Evolutionary conservation across 2,797 vertebrate genomes (phyloP), one percentile per base, ranked within the genome.

Genomic region (Gymnothorax reevesii): DNA sequence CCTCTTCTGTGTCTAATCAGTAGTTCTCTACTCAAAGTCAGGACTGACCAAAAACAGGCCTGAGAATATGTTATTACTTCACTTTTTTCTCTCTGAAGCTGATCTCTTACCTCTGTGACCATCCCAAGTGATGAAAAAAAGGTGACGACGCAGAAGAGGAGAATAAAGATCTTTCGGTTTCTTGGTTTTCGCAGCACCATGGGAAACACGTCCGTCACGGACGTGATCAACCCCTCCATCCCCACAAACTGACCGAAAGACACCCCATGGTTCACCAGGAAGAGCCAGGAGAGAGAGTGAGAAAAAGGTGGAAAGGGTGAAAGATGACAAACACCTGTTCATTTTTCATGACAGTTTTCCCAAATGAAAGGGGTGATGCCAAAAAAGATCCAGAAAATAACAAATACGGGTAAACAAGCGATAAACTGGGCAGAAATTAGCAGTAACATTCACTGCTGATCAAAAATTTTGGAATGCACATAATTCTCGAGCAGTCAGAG

Each of bases 211-310:
- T 96, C 96, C 0, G 62, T 91, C 82, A 95, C 49, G 4, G 95
- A 95, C 0, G 96, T 95, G 82, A 94, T 93, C 88, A 95, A 73
- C 54, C 93, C 94, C 87, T 96, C 95, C 89, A 96, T 93, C 4
- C 5, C 9, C 17, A 96, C 92, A 92, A 96, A 96, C 95, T 96
- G 87, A 0, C n/a, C n/a, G 64, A 3, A 62, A 27, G 82, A 57
- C 84, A 83, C 15, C 17, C 82, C 59, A 62, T 4, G 59, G 59
- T 62, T 62, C 59, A 20, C 59, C 59, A 62, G 59, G 20, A 54
- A 82, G 84, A 0, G 25, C 5, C 75, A 49, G 2, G 20, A 85
- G 3, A 20, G 20, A 73, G n/a, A 12, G 62, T 12, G 9, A n/a
- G 27, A 22, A 54, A 64, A 27, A 42, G 54, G 42, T 27, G 22